Percentiles rank a stretch among this genome's conserved stretches.
Evolutionary conservation across 2,888 invertebrate genomes (phyloP).

Genomic region (Gnatocerus cornutus): DNA sequence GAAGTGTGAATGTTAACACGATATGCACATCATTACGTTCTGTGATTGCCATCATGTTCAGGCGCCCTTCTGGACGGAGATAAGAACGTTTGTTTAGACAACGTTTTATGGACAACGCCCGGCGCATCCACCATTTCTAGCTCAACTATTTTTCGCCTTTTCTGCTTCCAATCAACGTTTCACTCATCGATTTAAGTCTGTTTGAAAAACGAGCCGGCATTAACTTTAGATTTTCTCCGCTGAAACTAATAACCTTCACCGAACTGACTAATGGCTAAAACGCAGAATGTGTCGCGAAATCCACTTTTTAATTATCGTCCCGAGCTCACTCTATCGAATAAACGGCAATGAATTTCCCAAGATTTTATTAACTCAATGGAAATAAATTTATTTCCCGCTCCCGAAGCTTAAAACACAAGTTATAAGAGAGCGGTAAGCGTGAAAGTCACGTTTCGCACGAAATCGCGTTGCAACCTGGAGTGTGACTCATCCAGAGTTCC

Average conservation of each 20-base stretch:
- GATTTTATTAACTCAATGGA: conserved; percentile 16
- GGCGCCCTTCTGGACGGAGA: background rate
- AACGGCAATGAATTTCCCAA: background rate
- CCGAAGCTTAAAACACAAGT: conserved; percentile 30
- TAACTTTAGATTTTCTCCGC: background rate
- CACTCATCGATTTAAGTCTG: background rate
- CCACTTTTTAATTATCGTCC: background rate
- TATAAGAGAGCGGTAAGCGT: conserved; percentile 26
- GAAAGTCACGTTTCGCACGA: conserved; percentile 44
- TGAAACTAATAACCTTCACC: background rate
- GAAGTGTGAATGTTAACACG: conserved; percentile 36
- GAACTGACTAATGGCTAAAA: background rate
- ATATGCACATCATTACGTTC: conserved; percentile 43
- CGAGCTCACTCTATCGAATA: background rate
- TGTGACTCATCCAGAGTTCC: conserved; percentile 39
- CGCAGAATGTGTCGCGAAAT: background rate
- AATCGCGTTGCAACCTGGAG: conserved; percentile 28
- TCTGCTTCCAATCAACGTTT: background rate
- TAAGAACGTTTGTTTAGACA: too few species aligned
- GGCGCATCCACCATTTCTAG: too few species aligned
- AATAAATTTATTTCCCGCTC: conserved; percentile 28
- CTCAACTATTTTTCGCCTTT: too few species aligned
- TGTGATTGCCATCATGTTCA: conserved; percentile 23
- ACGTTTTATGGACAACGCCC: too few species aligned
- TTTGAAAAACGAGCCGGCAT: background rate